These are phyloP conservation scores for Drosophila tripunctata DNA, from an alignment of 2,888 invertebrate genomes.

Conservation along the genomic window DNA sequence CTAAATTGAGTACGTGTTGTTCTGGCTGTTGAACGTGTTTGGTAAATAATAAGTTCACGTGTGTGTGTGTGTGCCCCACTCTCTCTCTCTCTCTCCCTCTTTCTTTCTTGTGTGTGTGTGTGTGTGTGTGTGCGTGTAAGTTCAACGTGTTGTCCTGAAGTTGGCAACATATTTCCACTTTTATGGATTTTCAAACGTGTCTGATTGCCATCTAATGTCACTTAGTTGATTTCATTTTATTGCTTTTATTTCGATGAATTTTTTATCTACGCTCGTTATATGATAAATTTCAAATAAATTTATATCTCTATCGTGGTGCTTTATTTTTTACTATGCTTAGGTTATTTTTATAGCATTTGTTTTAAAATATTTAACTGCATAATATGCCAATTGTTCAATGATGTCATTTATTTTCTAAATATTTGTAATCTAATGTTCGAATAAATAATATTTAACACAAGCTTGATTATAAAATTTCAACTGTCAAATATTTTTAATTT, in stretches of 20 bases:
- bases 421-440: no score
- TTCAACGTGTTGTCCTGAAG: slow-evolving; percentile 24
- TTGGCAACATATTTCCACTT: slow-evolving; percentile 74
- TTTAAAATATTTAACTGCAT: no score
- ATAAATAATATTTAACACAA: no score
- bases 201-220: slow-evolving; percentile 73
- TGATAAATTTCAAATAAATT: slow-evolving; percentile 39
- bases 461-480: no score
- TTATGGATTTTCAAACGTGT: slow-evolving; percentile 76
- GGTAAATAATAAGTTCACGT: slow-evolving; percentile 71
- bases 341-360: no score
- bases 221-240: slow-evolving; percentile 62
- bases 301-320: background rate
- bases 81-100: background rate
- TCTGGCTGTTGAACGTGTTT: slow-evolving; percentile 71
- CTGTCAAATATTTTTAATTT: no score
- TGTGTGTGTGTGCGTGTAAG: slow-evolving; percentile 20
- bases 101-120: slow-evolving; percentile 6
- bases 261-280: slow-evolving; percentile 30
- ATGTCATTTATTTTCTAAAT: no score
- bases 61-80: background rate
- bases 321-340: no score
- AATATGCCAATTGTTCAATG: no score
- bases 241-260: slow-evolving; percentile 52
- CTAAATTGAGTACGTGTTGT: slow-evolving; percentile 77